Evolutionary conservation across 2,888 invertebrate species (phyloP).

Genomic region (Phasia obesa): DNA sequence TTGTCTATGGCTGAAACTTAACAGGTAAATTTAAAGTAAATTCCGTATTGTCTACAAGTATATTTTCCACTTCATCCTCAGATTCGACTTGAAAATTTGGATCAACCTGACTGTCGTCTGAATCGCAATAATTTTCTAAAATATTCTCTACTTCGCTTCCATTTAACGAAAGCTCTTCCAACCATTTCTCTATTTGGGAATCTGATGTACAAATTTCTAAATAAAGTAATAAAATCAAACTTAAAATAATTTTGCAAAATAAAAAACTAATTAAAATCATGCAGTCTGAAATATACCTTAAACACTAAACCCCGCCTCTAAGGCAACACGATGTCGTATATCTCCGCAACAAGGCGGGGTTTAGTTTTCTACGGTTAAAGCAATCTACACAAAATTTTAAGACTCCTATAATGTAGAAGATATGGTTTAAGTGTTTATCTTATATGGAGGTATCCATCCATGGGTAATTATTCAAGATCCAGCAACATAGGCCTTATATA

Average conservation of each 20-base stretch:
- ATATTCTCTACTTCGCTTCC: constrained; percentile 44
- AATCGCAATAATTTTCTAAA: constrained; percentile 58
- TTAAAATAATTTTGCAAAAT: no score
- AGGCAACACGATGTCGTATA: constrained; percentile 6
- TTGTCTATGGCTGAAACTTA: constrained; percentile 3
- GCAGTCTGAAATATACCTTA: neutral
- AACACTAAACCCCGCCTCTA: constrained; percentile 30
- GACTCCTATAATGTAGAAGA: no score
- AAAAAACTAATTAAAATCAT: neutral
- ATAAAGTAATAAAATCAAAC: neutral
- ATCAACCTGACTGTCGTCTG: constrained; percentile 54
- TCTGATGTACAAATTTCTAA: neutral
- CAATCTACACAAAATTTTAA: no score
- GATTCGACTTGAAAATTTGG: constrained; percentile 21
- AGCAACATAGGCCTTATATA: no score
- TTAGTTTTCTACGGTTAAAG: constrained; percentile 10
- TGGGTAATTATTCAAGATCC: no score
- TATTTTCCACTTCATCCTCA: constrained; percentile 56
- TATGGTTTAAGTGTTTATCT: no score
- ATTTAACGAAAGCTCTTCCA: constrained; percentile 42
- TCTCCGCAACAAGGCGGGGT: constrained; percentile 4
- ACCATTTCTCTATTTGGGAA: constrained; percentile 28
- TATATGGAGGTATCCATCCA: no score
- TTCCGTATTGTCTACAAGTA: constrained; percentile 38
- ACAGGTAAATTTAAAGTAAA: neutral